Evolutionary conservation across 2,113 vertebrate species (phyloP), one percentile per base, ranked within the genome.

Genomic region (Penelope pileata): DNA sequence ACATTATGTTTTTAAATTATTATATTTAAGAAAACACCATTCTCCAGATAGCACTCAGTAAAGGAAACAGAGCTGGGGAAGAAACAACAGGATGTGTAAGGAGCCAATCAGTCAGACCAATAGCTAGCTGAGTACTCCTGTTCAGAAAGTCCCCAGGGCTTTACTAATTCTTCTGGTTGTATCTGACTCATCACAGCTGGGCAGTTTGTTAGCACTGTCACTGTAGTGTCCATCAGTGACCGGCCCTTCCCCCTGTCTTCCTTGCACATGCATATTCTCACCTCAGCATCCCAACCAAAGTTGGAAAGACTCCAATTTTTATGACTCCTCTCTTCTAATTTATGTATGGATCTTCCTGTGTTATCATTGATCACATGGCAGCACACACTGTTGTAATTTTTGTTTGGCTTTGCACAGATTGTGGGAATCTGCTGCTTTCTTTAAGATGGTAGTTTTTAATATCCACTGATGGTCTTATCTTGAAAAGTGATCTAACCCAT

Each of bases 1-100:
- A 64, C 54, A 40, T 76, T 72, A 36, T 66, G 85, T 88, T 90
- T 42, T 88, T 60, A 93, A 97, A 92, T 90, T 60, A 36, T 88
- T 88, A 9, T 86, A 72, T 91, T 85, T 93, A 91, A 86, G 67
- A 66, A 94, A 87, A 93, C 43, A 12, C 19, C 42, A 6, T 2
- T 6, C 38, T 85, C 36, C 81, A 87, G 72, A 88, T 32, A 90
- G 7, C 77, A 91, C 70, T 56, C n/a, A 30, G 86, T 77, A 74
- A 60, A 27, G 86, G 73, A 86, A 94, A 88, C 34, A 81, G 43
- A 45, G 48, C 29, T 51, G 64, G 23, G 42, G 32, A 47, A 70
- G 48, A 69, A 50, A 59, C 30, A 54, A 32, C 3, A 60, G 54
- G 43, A 69, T 58, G 60, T 75, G 8, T 43, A 86, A 78, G 56